These are phyloP conservation scores for Zaprionus davidi DNA, from an alignment of 1,140 invertebrate species.

Conservation along the genomic window DNA sequence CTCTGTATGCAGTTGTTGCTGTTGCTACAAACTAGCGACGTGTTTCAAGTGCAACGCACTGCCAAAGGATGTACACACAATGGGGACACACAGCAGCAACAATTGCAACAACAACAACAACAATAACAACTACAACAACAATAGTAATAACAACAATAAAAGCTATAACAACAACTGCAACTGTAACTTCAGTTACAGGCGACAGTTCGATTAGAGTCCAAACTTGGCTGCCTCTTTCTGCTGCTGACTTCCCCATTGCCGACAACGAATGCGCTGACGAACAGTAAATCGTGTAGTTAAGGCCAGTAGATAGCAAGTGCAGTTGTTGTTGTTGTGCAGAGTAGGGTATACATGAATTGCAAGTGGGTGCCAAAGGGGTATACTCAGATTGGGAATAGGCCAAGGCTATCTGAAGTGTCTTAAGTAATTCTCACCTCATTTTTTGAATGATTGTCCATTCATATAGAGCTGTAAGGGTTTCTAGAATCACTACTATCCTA, in stretches of 20 bases:
- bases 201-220: slow-evolving; percentile 49
- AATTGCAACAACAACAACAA: slow-evolving; percentile 13
- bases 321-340: neutral
- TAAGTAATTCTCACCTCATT: too few species aligned
- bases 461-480: too few species aligned
- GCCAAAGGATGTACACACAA: slow-evolving; percentile 44
- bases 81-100: slow-evolving; percentile 25
- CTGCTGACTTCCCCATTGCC: neutral
- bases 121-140: slow-evolving; percentile 18
- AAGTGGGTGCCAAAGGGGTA: neutral
- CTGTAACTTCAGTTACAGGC: slow-evolving; percentile 23
- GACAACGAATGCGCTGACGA: slow-evolving; percentile 16
- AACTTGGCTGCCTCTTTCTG: slow-evolving; percentile 32
- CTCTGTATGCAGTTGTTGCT: slow-evolving; percentile 3
- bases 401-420: too few species aligned
- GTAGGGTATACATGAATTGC: neutral
- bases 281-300: slow-evolving; percentile 49
- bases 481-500: too few species aligned
- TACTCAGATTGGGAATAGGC: neutral
- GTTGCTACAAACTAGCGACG: slow-evolving; percentile 43
- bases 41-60: slow-evolving; percentile 51
- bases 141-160: slow-evolving; percentile 17
- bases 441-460: too few species aligned
- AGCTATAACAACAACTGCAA: slow-evolving; percentile 19
- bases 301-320: slow-evolving; percentile 25